These are phyloP conservation scores for Echinarachnius parma DNA, from an alignment of 53 echinoderm and acorn worm genomes.

Conservation along the genomic window DNA sequence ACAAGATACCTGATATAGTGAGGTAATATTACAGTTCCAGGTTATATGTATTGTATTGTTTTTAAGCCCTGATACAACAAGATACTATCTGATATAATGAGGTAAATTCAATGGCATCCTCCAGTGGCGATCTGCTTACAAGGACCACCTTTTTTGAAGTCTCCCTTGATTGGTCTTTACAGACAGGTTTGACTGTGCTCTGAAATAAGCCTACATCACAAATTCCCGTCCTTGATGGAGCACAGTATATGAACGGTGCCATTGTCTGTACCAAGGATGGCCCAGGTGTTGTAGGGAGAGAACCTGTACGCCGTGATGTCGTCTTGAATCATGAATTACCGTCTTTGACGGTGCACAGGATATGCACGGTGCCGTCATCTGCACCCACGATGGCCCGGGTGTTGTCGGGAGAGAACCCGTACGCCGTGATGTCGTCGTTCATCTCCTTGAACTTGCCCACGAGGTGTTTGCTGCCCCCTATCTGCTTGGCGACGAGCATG, in stretches of 20 bases:
- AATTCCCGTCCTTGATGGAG: slow-evolving; percentile 14
- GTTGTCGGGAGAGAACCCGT: slow-evolving; percentile 67
- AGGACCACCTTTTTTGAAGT: too few relatives aligned
- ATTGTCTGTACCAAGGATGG: slow-evolving; percentile 69
- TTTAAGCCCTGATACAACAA: too few relatives aligned
- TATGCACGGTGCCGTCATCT: slow-evolving; percentile 68
- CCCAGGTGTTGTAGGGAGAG: slow-evolving; percentile 63
- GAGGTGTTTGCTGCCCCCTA: slow-evolving; percentile 44
- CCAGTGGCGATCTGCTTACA: too few relatives aligned
- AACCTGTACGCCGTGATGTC: slow-evolving; percentile 65
- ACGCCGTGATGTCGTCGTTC: slow-evolving; percentile 57
- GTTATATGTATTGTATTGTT: too few relatives aligned
- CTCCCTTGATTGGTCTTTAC: too few relatives aligned
- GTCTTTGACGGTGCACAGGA: slow-evolving; percentile 52
- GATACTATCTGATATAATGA: too few relatives aligned
- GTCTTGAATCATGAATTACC: slow-evolving; percentile 7
- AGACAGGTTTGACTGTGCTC: too few relatives aligned
- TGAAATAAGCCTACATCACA: too few relatives aligned
- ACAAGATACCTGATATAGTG: too few relatives aligned
- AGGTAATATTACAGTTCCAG: too few relatives aligned
- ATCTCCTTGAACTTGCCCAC: slow-evolving; percentile 64
- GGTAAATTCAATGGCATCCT: too few relatives aligned
- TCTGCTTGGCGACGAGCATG: slow-evolving; percentile 48
- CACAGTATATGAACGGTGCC: slow-evolving; percentile 73
- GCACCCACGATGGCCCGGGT: slow-evolving; percentile 70